Percentiles rank a stretch among this genome's conserved stretches.
Conservation (phyloP, 2,888 invertebrate species). For the Clostera curtula region DNA sequence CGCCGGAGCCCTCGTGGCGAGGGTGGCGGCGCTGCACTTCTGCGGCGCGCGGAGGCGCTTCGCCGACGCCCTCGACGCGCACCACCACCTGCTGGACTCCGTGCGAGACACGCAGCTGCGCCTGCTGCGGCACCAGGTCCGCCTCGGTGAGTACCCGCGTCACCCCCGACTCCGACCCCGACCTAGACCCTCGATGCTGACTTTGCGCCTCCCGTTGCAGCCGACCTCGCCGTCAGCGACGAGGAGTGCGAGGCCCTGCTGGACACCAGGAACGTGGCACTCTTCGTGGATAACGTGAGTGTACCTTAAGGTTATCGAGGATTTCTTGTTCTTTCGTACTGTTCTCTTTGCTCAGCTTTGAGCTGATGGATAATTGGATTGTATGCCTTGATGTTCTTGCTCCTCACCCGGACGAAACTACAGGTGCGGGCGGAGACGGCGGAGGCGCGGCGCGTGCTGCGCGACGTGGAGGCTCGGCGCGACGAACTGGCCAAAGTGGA, state of each 20-base stretch:
- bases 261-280: slow-evolving; percentile 53
- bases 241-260: slow-evolving; percentile 63
- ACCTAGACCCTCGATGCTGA: not conserved
- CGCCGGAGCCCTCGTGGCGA: slow-evolving; percentile 53
- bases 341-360: too few relatives aligned
- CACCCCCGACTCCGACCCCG: not conserved
- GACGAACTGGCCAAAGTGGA: slow-evolving; percentile 88
- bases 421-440: slow-evolving; percentile 88
- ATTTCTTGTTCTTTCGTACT: too few relatives aligned
- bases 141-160: slow-evolving; percentile 54
- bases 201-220: slow-evolving; percentile 31
- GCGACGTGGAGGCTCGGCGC: slow-evolving; percentile 88
- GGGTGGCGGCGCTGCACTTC: slow-evolving; percentile 69
- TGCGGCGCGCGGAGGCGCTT: slow-evolving; percentile 60
- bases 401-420: too few relatives aligned
- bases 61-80: slow-evolving; percentile 64
- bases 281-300: slow-evolving; percentile 68
- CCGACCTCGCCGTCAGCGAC: slow-evolving; percentile 54
- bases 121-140: slow-evolving; percentile 73
- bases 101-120: slow-evolving; percentile 68
- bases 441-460: slow-evolving; percentile 82
- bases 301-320: too few relatives aligned
- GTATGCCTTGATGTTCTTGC: too few relatives aligned
- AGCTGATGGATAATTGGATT: too few relatives aligned
- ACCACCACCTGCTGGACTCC: slow-evolving; percentile 66